A percentile compares a stretch with the other conserved stretches of the same genome.
phyloP scores from a whole-genome alignment of 2,888 invertebrate genomes.

The Lasioglossum vierecki region DNA sequence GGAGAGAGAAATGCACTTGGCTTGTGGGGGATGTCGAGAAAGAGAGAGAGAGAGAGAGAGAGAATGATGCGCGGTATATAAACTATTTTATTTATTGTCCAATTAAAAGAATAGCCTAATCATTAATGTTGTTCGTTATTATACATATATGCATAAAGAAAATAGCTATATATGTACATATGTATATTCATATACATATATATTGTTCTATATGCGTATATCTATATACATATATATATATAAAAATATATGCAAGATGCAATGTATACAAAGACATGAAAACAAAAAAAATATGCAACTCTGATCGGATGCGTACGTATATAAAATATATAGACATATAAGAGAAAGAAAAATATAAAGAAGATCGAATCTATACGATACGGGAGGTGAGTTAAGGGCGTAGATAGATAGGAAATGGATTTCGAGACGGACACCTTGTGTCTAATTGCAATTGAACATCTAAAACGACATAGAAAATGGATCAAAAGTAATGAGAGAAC shows the following conservation, averaged over 20 bases:
- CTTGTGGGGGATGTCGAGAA: constrained; percentile 43
- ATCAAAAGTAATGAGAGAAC: not conserved
- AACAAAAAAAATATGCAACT: constrained; percentile 47
- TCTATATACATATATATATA: constrained; percentile 51
- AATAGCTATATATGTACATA: constrained; percentile 35
- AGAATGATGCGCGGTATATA: constrained; percentile 62
- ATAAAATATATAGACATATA: constrained; percentile 58
- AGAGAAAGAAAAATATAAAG: constrained; percentile 42
- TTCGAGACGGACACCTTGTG: constrained; percentile 41
- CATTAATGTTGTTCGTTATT: constrained; percentile 81
- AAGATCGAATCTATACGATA: constrained; percentile 51
- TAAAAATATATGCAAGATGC: constrained; percentile 59
- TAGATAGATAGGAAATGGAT: constrained; percentile 52
- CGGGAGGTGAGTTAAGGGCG: constrained; percentile 32
- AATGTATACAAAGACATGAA: constrained; percentile 62
- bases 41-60: not conserved
- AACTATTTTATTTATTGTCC: constrained; percentile 81
- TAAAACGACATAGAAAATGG: not conserved
- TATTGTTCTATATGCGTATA: constrained; percentile 41
- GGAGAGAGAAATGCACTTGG: constrained; percentile 36
- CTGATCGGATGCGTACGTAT: constrained; percentile 57
- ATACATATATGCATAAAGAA: constrained; percentile 66
- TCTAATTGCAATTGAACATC: constrained; percentile 42
- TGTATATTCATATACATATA: constrained; percentile 39
- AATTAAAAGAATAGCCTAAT: constrained; percentile 77